These are phyloP conservation scores for Lepus oiostolus DNA, from an alignment of 2,797 vertebrate genomes.

Conservation along the genomic window DNA sequence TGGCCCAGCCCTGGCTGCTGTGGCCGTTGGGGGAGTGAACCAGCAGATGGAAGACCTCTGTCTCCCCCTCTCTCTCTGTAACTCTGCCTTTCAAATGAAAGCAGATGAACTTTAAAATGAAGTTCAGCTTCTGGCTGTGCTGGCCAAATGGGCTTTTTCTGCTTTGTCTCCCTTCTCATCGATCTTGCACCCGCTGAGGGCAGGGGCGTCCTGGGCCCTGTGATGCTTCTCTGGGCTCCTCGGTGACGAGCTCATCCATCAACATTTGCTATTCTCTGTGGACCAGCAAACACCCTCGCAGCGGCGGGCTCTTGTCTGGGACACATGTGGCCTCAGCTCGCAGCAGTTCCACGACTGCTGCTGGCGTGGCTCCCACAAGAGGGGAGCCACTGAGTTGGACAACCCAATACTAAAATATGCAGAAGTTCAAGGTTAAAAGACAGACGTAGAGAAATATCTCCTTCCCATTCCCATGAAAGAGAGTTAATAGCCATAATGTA, in stretches of 20 bases:
- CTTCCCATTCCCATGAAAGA: neutral
- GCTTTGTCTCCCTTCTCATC: neutral
- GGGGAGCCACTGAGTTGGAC: neutral
- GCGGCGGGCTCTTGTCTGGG: neutral
- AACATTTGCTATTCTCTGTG: neutral
- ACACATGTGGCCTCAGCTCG: neutral
- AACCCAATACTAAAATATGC: neutral
- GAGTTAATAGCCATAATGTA: neutral
- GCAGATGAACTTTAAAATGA: too few relatives aligned
- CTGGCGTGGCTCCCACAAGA: neutral
- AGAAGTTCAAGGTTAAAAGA: neutral
- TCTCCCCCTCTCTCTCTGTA: too few relatives aligned
- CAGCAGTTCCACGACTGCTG: neutral
- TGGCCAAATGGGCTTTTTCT: neutral
- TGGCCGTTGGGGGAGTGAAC: too few relatives aligned
- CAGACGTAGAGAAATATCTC: neutral
- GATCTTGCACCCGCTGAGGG: neutral
- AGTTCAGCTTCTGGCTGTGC: neutral
- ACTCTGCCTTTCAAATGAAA: too few relatives aligned
- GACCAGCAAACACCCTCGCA: neutral
- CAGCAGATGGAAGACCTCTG: too few relatives aligned
- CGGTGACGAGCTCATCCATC: neutral
- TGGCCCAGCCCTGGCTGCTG: too few relatives aligned
- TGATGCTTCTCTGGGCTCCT: neutral
- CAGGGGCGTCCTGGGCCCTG: neutral